Evolutionary conservation across 2,113 vertebrate genomes (phyloP).

Genomic region (Marcusenius ussheri): DNA sequence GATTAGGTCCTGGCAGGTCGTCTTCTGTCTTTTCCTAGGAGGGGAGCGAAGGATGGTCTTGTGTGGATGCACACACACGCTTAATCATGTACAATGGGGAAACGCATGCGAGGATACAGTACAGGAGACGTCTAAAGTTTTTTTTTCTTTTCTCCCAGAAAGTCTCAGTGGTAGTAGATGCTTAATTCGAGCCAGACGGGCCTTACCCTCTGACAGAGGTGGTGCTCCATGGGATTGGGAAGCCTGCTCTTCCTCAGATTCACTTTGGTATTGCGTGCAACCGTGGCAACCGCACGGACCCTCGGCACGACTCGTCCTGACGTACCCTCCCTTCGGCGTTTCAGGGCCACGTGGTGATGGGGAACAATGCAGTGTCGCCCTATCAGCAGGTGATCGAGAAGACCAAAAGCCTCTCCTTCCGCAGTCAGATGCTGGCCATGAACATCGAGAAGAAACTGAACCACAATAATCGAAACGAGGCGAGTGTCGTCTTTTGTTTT

Average conservation of each 20-base stretch:
- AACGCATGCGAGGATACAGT: not conserved
- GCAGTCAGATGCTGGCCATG: conserved; percentile 93
- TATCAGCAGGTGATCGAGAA: conserved; percentile 98
- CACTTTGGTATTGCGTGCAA: not conserved
- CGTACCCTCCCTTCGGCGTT: not conserved
- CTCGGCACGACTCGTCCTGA: not conserved
- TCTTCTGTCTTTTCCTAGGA: not conserved
- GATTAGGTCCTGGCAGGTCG: not conserved
- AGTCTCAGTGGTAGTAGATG: not conserved
- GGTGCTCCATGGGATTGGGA: not conserved
- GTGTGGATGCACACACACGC: not conserved
- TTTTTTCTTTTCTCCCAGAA: not conserved
- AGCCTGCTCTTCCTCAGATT: not conserved
- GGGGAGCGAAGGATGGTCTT: not conserved
- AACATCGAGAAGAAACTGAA: conserved; percentile 95
- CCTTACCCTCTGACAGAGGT: not conserved
- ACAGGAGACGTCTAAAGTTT: not conserved
- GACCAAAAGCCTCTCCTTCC: conserved; percentile 92
- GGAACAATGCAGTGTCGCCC: conserved; percentile 89
- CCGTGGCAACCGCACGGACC: not conserved
- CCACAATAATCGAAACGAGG: conserved; percentile 78
- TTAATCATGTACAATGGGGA: not conserved
- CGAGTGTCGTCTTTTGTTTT: conserved; percentile 25
- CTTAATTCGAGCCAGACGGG: not conserved
- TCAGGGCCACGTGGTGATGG: conserved; percentile 94